Conservation (phyloP, 2,113 vertebrate genomes). For the Atrichornis clamosus region DNA sequence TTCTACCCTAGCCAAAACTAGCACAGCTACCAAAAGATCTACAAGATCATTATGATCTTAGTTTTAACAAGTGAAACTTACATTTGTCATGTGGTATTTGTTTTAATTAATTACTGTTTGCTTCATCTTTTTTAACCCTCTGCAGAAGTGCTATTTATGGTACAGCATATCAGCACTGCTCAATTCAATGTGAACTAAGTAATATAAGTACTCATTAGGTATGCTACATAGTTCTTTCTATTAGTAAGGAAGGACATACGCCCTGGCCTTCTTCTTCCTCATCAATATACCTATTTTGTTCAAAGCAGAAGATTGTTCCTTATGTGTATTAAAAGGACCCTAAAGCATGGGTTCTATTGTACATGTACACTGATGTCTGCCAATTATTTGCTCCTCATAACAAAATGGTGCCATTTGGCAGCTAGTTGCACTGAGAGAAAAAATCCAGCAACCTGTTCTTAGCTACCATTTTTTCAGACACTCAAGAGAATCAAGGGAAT, state of each 20-base stretch:
- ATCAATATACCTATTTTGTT: not conserved
- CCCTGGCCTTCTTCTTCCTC: not conserved
- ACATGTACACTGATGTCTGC: fast-evolving
- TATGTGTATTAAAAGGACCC: not conserved
- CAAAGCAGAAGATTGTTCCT: not conserved
- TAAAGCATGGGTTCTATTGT: not conserved
- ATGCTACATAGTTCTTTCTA: not conserved
- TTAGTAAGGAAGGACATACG: not conserved
- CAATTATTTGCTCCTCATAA: not conserved
- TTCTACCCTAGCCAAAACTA: not conserved
- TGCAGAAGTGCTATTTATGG: not conserved
- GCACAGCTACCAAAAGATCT: not conserved
- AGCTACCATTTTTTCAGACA: fast-evolving
- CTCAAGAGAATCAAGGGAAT: not conserved
- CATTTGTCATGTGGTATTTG: not conserved
- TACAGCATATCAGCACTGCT: not conserved
- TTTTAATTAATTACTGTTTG: not conserved
- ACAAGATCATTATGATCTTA: not conserved
- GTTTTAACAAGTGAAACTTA: not conserved
- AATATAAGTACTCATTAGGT: not conserved
- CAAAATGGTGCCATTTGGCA: not conserved
- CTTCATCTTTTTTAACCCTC: not conserved
- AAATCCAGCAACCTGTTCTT: not conserved
- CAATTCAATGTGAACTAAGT: too few species aligned
- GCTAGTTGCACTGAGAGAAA: not conserved